phyloP scores from a whole-genome alignment of 2,888 invertebrate species.

The Ernsta delagoae region DNA sequence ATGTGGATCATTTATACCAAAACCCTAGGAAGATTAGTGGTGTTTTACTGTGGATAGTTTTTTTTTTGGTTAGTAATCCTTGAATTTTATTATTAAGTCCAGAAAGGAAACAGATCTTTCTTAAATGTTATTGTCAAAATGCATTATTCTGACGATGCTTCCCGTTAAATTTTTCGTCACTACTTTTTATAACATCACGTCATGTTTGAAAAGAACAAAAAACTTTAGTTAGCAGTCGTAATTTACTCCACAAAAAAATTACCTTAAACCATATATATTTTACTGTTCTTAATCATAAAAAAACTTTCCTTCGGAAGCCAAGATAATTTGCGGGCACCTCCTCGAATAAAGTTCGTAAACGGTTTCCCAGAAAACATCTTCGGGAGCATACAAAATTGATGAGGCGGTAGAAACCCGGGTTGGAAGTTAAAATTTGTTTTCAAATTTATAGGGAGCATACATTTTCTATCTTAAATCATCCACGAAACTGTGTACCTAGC shows the following conservation, averaged over 20 bases:
- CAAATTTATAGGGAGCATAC: constrained; percentile 1
- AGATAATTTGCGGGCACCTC: constrained; percentile 4
- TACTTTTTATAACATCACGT: not conserved
- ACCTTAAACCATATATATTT: constrained; percentile 7
- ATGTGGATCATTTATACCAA: constrained; percentile 24
- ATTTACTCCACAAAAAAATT: not conserved
- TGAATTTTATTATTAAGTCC: too few species aligned
- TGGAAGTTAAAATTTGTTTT: constrained; percentile 3
- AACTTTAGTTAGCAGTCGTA: not conserved
- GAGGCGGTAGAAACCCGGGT: not conserved
- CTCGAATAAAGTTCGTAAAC: constrained; percentile 5
- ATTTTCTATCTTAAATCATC: not conserved
- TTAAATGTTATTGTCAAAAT: too few species aligned
- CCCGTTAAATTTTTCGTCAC: too few species aligned
- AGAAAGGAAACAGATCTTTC: too few species aligned
- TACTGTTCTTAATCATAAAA: constrained; percentile 8
- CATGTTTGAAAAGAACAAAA: not conserved
- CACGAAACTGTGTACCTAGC: too few species aligned
- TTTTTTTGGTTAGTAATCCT: too few species aligned
- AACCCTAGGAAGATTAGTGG: constrained; percentile 4
- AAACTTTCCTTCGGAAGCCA: not conserved
- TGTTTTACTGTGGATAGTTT: not conserved
- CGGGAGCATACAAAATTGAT: constrained; percentile 6
- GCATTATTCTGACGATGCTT: too few species aligned
- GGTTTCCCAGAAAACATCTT: not conserved